Percentiles rank a stretch among this genome's conserved stretches.
Conservation (phyloP, 2,113 vertebrate genomes). For the Apeltes quadracus region DNA sequence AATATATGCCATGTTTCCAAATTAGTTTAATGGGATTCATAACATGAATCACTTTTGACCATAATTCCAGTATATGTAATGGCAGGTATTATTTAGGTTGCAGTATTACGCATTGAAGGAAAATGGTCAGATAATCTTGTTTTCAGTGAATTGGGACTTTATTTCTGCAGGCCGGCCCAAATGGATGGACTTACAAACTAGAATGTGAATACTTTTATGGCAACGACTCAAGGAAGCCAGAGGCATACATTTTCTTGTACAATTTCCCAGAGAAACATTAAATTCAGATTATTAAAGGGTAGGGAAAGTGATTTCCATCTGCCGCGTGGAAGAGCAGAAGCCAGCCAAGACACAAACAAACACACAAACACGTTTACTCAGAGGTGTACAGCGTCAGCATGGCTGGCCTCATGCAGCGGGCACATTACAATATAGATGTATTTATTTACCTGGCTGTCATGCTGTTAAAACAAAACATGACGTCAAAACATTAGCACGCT, state of each 20-base stretch:
- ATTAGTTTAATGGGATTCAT: background rate
- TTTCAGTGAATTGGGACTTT: constrained; percentile 8
- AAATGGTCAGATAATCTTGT: background rate
- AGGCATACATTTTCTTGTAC: background rate
- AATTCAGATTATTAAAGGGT: constrained; percentile 41
- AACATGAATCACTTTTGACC: background rate
- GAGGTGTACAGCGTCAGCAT: constrained; percentile 33
- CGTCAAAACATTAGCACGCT: constrained; percentile 56
- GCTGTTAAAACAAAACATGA: constrained; percentile 80
- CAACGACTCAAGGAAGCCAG: background rate
- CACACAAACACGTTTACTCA: constrained; percentile 5
- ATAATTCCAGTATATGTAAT: background rate
- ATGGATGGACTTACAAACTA: background rate
- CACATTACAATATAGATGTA: background rate
- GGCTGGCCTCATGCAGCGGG: constrained; percentile 57
- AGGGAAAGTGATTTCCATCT: constrained; percentile 40
- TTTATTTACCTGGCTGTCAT: constrained; percentile 91
- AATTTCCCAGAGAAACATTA: constrained; percentile 55
- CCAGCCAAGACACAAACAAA: constrained; percentile 34
- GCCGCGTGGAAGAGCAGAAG: constrained; percentile 30
- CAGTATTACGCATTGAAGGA: background rate
- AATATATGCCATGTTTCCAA: constrained; percentile 59
- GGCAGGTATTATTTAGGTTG: background rate
- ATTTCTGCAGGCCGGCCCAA: constrained; percentile 21
- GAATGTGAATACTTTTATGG: constrained; percentile 8